These are phyloP conservation scores for Nomada fucata DNA, from an alignment of 2,888 invertebrate genomes.

Conservation along the genomic window DNA sequence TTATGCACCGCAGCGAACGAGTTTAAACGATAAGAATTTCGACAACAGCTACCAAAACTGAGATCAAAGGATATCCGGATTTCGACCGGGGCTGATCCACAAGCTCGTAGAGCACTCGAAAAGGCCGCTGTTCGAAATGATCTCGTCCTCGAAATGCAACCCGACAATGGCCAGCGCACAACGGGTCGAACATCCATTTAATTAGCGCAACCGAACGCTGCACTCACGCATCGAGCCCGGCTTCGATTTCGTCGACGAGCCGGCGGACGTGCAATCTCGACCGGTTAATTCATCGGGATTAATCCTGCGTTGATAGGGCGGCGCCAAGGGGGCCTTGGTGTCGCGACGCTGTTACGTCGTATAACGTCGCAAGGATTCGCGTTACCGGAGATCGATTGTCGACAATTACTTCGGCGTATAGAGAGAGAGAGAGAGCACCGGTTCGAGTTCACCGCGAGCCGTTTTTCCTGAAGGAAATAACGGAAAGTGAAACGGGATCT, in stretches of 20 bases:
- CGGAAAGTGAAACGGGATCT: background rate
- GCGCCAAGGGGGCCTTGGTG: conserved; percentile 26
- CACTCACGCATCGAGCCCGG: conserved; percentile 19
- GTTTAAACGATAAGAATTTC: too few relatives aligned
- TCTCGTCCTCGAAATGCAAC: conserved; percentile 11
- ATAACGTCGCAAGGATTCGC: background rate
- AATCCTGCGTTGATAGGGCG: conserved; percentile 64
- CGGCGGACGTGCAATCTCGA: conserved; percentile 56
- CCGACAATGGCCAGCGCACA: background rate
- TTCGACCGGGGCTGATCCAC: background rate
- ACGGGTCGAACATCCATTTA: conserved; percentile 55
- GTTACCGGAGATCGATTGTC: background rate
- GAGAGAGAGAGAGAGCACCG: too few relatives aligned
- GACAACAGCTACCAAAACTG: too few relatives aligned
- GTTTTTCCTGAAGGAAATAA: background rate
- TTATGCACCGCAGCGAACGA: too few relatives aligned
- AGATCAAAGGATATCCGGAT: conserved; percentile 3
- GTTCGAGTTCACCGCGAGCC: background rate
- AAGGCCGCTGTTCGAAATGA: background rate
- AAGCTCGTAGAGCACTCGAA: background rate
- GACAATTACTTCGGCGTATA: background rate
- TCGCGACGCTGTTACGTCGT: conserved; percentile 55
- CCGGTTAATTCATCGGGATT: conserved; percentile 69
- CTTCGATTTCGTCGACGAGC: conserved; percentile 48
- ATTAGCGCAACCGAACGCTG: conserved; percentile 50